Base-by-base conservation (phyloP, 2,888 invertebrate species). In the Lydus trimaculatus region DNA sequence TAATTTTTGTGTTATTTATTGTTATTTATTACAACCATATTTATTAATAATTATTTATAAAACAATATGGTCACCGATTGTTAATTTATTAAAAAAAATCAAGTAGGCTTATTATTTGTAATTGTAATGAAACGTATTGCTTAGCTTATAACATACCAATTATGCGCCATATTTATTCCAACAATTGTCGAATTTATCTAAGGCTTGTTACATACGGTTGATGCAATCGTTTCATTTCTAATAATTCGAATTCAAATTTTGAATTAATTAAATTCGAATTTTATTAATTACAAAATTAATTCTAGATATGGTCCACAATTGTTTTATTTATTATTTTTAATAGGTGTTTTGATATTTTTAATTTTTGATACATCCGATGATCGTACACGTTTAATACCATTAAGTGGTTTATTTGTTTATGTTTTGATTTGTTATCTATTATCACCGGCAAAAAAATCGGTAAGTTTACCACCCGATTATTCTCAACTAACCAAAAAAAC, bases 1-100 rank as follows among this genome's bases (percentile, higher is more conserved):
- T 3, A 92, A 92, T 73, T 86, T 89, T 74, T 88, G 89, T 63
- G 65, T 94, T 0, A 80, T 91, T 31, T 94, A 94, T 81, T 91
- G 88, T 75, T 78, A 85, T 60, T 81, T 92, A 5, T 82, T 92
- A 39, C 92, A 92, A 83, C 88, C 87, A 11, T 88, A 81, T 68
- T 78, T 89, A 8, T 87, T 88, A 0, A 82, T 84, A 20, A 81
- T 83, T 77, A 85, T 90, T 62, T 72, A 82, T 13, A 81, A 74
- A 9, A 74, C 62, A 0, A 72, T 87, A 0, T 87, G 87, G 84
- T 79, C 66, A 0, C 85, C 81, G 11, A 75, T 85, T 0, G 81
- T 81, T 1, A 20, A 31, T 15, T 33, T 58, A 17, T 62, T 69
- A 8, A 59, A 20, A 11, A 61, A 71, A 72, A 7, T 71, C 71